Conservation (phyloP, 1,140 invertebrate species). For the Atta cephalotes region DNA sequence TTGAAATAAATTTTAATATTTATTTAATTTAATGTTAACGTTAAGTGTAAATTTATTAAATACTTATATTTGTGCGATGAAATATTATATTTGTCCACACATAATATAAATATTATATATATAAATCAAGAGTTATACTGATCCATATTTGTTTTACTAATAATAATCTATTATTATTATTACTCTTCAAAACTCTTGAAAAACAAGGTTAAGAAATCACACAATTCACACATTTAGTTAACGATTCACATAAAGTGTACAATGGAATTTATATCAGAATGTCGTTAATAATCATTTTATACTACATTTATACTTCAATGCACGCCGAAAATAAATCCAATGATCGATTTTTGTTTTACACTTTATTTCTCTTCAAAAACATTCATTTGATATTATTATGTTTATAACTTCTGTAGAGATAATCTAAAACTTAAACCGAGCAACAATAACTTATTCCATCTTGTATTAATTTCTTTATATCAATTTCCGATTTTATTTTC, state of each 20-base stretch:
- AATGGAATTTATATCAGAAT: neutral
- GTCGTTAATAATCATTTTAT: neutral
- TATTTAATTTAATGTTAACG: neutral
- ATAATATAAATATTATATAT: neutral
- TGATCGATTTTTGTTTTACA: neutral
- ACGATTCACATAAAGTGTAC: neutral
- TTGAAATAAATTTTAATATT: constrained; percentile 6
- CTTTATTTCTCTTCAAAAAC: neutral
- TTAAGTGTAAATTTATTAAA: neutral
- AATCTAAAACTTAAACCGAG: neutral
- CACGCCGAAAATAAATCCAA: neutral
- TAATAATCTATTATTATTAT: neutral
- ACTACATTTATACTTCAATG: neutral
- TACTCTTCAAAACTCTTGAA: neutral
- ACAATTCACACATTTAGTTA: neutral
- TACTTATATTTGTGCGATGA: neutral
- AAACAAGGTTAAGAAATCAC: neutral
- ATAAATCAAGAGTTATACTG: neutral
- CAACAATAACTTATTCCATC: neutral
- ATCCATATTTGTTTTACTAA: neutral
- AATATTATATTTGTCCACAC: neutral
- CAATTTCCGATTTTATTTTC: neutral
- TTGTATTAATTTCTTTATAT: neutral
- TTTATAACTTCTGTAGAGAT: neutral
- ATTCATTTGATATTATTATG: neutral